Conservation (phyloP, 2,113 vertebrate species). For the Benitochromis conjunctus region DNA sequence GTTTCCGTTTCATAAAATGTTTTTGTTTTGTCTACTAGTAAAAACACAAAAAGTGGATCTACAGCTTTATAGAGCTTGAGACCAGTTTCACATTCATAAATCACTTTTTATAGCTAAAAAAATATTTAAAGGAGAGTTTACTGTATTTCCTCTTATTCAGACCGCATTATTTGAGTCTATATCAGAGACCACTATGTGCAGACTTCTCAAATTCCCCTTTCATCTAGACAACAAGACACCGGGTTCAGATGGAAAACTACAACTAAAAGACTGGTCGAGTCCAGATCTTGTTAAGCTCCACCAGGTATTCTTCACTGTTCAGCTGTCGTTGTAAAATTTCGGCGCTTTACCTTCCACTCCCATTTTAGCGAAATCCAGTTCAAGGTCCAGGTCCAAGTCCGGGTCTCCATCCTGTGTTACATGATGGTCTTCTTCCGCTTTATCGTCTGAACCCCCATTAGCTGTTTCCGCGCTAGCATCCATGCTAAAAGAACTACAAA, state of each 20-base stretch:
- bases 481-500: constrained; percentile 20
- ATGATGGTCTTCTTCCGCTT: neutral
- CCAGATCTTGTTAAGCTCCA: too few species aligned
- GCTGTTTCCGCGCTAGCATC: neutral
- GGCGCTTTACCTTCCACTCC: neutral
- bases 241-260: too few species aligned
- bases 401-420: neutral
- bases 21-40: neutral
- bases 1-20: neutral
- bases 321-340: neutral
- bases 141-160: neutral
- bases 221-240: neutral
- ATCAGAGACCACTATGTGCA: neutral
- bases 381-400: neutral
- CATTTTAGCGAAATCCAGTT: neutral
- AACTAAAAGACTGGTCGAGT: neutral
- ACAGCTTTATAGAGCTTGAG: neutral
- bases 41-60: neutral
- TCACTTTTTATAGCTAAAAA: neutral
- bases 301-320: too few species aligned
- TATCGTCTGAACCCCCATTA: neutral
- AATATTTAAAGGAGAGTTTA: rapidly evolving
- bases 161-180: neutral
- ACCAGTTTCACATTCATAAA: neutral
- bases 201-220: neutral